Percentiles rank a stretch among this genome's conserved stretches.
Evolutionary conservation across 2,888 invertebrate species (phyloP).

Genomic region (Anticlea derivata): DNA sequence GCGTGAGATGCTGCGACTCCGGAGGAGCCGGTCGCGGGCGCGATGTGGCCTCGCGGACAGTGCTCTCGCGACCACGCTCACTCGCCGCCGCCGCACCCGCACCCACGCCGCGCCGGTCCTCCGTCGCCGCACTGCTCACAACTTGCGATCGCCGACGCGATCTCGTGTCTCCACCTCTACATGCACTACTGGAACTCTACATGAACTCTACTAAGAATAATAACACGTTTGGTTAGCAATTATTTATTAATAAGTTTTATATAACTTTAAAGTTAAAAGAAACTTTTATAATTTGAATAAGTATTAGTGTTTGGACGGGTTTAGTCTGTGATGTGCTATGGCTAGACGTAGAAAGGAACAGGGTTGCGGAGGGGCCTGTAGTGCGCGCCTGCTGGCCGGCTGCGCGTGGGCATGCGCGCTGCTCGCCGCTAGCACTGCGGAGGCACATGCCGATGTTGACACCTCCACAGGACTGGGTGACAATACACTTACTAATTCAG

Average conservation of each 20-base stretch:
- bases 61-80: slow-evolving; percentile 69
- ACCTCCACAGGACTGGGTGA: slow-evolving; percentile 79
- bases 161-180: slow-evolving; percentile 3
- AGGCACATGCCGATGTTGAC: slow-evolving; percentile 71
- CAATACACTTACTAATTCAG: slow-evolving; percentile 76
- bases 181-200: slow-evolving; percentile 19
- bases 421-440: slow-evolving; percentile 52
- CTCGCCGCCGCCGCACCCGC: slow-evolving; percentile 46
- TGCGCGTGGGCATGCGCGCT: slow-evolving; percentile 79
- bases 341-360: slow-evolving; percentile 54
- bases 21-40: slow-evolving; percentile 71
- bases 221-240: slow-evolving; percentile 13
- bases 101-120: slow-evolving; percentile 20
- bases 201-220: not conserved
- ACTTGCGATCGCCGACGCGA: slow-evolving; percentile 13
- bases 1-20: slow-evolving; percentile 69
- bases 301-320: slow-evolving; percentile 38
- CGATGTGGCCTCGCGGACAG: slow-evolving; percentile 70
- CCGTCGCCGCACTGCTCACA: slow-evolving; percentile 6
- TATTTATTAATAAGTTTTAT: slow-evolving; percentile 5
- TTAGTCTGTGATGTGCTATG: slow-evolving; percentile 78
- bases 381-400: slow-evolving; percentile 50
- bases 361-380: slow-evolving; percentile 45
- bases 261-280: not conserved
- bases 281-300: slow-evolving; percentile 35